Evolutionary conservation across 2,113 vertebrate genomes (phyloP), one percentile per base, ranked within the genome.

Genomic region (Crotalus helleri): DNA sequence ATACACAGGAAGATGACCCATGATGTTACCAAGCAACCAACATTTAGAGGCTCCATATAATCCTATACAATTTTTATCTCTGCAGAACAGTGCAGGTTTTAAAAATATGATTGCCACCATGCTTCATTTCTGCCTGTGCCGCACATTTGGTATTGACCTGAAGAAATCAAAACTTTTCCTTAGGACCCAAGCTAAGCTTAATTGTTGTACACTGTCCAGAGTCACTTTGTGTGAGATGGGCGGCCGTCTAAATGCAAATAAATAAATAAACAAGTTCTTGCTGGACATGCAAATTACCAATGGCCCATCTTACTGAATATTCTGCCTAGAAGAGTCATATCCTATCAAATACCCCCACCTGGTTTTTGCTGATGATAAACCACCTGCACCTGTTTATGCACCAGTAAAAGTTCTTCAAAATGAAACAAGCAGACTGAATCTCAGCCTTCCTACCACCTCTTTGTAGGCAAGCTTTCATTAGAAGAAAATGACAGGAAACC

Each of bases 21-120:
- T 81, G 46, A 90, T 90, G 92, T 93, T 90, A 90, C 92, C 74
- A 93, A 93, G 92, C 74, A 90, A 93, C 92, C 74, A 86, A 19
- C 46, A 39, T n/a, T 64, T 90, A 89, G 26, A 46, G 39, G 61
- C 53, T 89, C 88, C 24, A n/a, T 74, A 24, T 24, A 88, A 88
- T 93, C 51, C 85, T 57, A 46, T n/a, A 39, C 81, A 93, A 93
- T 90, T 87, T 93, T 90, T 93, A 93, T 90, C 81, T 87, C 57
- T 39, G 51, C 89, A 90, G 55, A 7, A 85, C 13, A 61, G 29
- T 26, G 11, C 55, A 58, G n/a, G 53, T 81, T 93, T 93, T 86
- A 53, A 3, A 49, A n/a, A 86, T 86, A 93, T 54, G 81, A 86
- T 90, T 39, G 53, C 53, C 15, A 87, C 46, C 51, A 53, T 90